Evolutionary conservation across 23 tunicate genomes (phyloP).

Genomic region (Oikopleura dioica): DNA sequence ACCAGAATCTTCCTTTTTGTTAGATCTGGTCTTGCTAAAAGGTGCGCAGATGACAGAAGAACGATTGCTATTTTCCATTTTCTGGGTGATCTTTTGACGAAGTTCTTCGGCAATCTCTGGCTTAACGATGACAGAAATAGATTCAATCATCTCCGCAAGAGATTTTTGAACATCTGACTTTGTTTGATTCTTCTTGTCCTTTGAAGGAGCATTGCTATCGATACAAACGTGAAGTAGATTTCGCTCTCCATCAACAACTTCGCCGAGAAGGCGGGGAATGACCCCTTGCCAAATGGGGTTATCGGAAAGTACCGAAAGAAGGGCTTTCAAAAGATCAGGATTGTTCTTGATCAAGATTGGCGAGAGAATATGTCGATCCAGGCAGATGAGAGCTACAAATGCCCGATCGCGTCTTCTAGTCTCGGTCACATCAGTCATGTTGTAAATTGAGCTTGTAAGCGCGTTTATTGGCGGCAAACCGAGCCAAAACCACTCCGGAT

Average conservation of each 20-base stretch:
- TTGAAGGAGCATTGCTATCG: not conserved
- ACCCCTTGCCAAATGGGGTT: not conserved
- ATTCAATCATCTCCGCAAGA: no score
- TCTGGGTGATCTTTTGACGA: no score
- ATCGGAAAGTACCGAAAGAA: not conserved
- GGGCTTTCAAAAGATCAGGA: not conserved
- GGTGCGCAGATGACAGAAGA: no score
- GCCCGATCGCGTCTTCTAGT: not conserved
- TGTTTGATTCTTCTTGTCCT: no score
- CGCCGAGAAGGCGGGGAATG: not conserved
- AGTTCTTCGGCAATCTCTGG: no score
- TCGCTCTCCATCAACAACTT: conserved; percentile 2
- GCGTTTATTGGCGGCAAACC: conserved; percentile 10
- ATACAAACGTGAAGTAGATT: not conserved
- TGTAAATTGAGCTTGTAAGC: not conserved
- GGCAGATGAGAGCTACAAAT: not conserved
- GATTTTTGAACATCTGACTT: no score
- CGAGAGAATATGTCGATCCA: not conserved
- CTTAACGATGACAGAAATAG: no score
- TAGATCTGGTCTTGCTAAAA: no score
- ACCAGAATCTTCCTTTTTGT: no score
- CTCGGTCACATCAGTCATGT: not conserved
- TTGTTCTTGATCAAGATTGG: not conserved
- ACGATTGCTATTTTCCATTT: no score
- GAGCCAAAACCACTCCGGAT: conserved; percentile 13